Conservation (phyloP, 2,113 vertebrate species). For the Butorides virescens region DNA sequence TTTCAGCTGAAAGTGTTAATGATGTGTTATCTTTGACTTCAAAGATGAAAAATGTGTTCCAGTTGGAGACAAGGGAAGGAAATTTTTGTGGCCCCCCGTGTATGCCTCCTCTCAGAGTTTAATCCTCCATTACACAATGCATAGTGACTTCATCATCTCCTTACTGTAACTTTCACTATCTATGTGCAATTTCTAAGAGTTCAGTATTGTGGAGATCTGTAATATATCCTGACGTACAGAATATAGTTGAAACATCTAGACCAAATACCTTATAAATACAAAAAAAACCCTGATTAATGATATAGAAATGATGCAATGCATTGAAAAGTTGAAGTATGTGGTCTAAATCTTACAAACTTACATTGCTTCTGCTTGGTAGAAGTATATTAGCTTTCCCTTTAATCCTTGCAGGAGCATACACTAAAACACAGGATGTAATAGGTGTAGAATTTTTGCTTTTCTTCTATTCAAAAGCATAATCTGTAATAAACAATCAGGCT, state of each 20-base stretch:
- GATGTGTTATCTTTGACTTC: background rate
- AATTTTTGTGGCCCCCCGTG: background rate
- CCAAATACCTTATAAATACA: background rate
- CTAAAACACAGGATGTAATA: background rate
- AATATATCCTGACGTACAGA: no score
- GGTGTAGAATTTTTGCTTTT: background rate
- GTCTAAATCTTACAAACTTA: background rate
- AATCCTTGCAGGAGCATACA: background rate
- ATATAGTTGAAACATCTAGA: background rate
- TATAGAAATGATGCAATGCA: accelerated
- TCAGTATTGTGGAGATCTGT: background rate
- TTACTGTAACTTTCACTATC: background rate
- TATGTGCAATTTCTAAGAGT: background rate
- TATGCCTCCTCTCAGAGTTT: background rate
- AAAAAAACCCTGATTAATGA: no score
- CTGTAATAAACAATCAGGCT: background rate
- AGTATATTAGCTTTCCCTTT: background rate
- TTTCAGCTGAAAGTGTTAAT: background rate
- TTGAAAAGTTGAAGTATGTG: background rate
- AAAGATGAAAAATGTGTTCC: background rate
- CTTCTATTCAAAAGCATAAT: background rate
- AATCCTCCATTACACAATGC: background rate
- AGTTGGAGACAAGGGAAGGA: background rate
- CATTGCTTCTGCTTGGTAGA: background rate
- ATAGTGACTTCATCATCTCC: background rate